Conservation (phyloP, 2,113 vertebrate genomes). For the Ictalurus furcatus region DNA sequence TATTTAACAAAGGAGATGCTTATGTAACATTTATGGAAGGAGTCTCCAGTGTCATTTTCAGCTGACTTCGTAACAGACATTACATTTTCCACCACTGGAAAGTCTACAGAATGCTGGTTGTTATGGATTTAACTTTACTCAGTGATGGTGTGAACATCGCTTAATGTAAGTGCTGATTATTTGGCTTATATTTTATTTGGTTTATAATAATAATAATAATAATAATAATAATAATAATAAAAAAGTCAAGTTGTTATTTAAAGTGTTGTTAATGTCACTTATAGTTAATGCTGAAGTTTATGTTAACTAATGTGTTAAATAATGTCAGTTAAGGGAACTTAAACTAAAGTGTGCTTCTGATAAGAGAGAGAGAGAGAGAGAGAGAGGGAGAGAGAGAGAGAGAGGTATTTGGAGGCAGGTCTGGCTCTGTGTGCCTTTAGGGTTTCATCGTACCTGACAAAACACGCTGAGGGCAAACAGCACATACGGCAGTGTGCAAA, state of each 20-base stretch:
- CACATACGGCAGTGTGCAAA: neutral
- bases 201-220: neutral
- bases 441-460: slow-evolving; percentile 67
- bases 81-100: neutral
- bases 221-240: neutral
- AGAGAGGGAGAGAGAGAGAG: neutral
- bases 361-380: neutral
- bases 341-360: neutral
- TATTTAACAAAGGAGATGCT: neutral
- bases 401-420: slow-evolving; percentile 50
- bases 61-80: neutral
- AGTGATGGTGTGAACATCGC: neutral
- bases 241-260: neutral
- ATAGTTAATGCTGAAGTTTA: neutral
- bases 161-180: neutral
- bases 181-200: neutral
- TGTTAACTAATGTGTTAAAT: neutral
- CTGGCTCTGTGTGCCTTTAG: slow-evolving; percentile 59
- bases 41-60: neutral
- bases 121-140: neutral
- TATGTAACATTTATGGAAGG: neutral
- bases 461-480: slow-evolving; percentile 63
- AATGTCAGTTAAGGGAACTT: neutral
- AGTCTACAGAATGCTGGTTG: neutral
- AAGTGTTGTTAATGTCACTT: neutral